These are phyloP conservation scores for Otolemur garnettii DNA, from an alignment of 2,113 vertebrate genomes.

Conservation along the genomic window DNA sequence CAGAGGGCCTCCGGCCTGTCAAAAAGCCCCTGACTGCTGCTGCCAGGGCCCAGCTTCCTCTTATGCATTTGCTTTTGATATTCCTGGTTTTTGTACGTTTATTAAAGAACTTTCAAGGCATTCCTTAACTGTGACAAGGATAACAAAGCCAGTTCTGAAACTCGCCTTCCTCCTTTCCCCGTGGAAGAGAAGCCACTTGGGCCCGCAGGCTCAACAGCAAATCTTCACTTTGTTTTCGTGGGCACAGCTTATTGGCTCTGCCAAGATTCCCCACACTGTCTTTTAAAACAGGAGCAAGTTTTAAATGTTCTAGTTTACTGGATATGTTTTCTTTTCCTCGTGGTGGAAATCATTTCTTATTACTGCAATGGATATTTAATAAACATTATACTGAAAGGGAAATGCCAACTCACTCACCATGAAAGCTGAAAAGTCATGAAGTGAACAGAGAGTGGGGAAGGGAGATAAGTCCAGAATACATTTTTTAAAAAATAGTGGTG, in stretches of 20 bases:
- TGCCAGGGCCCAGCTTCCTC: background rate
- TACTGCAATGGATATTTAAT: background rate
- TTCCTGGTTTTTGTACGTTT: too few relatives aligned
- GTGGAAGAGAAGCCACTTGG: rapidly evolving
- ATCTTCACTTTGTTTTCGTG: background rate
- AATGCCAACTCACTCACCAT: background rate
- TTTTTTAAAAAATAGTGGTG: background rate
- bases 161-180: background rate
- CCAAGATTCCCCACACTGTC: background rate
- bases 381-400: background rate
- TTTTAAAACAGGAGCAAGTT: background rate
- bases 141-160: background rate
- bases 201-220: rapidly evolving
- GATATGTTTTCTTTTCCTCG: background rate
- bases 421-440: background rate
- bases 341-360: background rate
- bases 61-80: background rate
- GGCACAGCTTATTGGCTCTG: background rate
- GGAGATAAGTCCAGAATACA: background rate
- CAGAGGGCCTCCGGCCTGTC: too few relatives aligned
- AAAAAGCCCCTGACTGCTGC: background rate
- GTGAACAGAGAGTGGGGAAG: background rate
- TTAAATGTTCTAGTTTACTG: background rate
- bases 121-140: background rate
- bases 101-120: background rate